phyloP scores from a whole-genome alignment of 2,888 invertebrate species.

The Diploptera punctata region DNA sequence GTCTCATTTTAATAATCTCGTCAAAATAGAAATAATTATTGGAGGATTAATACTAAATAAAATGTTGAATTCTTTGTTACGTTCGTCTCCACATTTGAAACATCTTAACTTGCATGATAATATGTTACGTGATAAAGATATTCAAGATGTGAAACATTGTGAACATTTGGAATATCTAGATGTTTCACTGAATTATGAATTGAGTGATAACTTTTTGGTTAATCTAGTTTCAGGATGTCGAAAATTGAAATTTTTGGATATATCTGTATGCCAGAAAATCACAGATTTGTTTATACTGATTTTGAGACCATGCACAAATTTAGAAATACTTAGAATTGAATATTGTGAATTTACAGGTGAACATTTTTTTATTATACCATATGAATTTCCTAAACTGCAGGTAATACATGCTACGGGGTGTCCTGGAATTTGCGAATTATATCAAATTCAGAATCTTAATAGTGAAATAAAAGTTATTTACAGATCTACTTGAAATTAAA shows the following conservation, averaged over 20 bases:
- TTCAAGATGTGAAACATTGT: neutral
- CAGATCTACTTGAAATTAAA: no score
- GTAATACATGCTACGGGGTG: no score
- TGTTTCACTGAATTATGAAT: neutral
- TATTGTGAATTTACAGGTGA: neutral
- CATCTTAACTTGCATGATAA: neutral
- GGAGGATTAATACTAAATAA: neutral
- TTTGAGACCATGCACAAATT: neutral
- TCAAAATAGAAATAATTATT: neutral
- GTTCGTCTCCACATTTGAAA: neutral
- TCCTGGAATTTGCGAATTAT: no score
- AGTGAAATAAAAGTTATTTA: no score
- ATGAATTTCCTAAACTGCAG: neutral
- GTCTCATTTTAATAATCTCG: neutral
- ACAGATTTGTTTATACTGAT: neutral
- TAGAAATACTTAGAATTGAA: neutral
- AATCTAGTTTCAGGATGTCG: neutral
- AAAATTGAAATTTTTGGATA: neutral
- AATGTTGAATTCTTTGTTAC: neutral
- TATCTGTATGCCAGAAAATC: neutral
- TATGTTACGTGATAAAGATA: neutral
- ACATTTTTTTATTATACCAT: neutral
- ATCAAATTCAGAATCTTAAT: no score
- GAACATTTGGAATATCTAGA: neutral
- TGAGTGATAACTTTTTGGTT: neutral